phyloP scores from a whole-genome alignment of 2,888 invertebrate species.

The Lithophane semibrunnea region DNA sequence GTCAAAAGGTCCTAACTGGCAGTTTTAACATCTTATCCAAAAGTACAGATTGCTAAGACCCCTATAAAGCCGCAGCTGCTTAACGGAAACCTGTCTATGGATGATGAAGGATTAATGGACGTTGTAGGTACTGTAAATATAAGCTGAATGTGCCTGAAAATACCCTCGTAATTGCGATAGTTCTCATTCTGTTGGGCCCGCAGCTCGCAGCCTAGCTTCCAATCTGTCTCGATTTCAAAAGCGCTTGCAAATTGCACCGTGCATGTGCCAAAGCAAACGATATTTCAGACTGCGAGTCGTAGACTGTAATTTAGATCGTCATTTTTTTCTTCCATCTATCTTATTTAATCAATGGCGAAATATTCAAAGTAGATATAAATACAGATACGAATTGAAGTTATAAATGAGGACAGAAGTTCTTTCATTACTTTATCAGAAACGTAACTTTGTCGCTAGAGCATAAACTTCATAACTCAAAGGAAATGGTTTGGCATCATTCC shows the following conservation, averaged over 20 bases:
- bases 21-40: neutral
- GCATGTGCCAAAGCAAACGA: slow-evolving; percentile 39
- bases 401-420: slow-evolving; percentile 15
- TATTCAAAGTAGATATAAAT: slow-evolving; percentile 1
- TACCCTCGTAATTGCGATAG: slow-evolving; percentile 20
- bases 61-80: neutral
- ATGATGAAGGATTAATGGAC: slow-evolving; percentile 17
- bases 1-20: neutral
- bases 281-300: slow-evolving; percentile 41
- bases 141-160: slow-evolving; percentile 25
- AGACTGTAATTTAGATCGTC: slow-evolving; percentile 12
- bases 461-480: neutral
- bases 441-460: neutral
- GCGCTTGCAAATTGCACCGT: slow-evolving; percentile 48
- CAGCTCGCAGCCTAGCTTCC: slow-evolving; percentile 33
- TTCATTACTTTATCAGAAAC: slow-evolving; percentile 13
- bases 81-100: neutral
- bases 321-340: slow-evolving; percentile 16
- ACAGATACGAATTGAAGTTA: neutral
- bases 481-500: slow-evolving; percentile 2
- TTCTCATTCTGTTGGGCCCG: slow-evolving; percentile 18
- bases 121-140: neutral
- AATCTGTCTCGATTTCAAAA: slow-evolving; percentile 52
- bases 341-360: slow-evolving; percentile 2
- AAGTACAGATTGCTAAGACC: neutral